Conservation (phyloP, 1,140 invertebrate genomes). For the Metopolophium dirhodum region DNA sequence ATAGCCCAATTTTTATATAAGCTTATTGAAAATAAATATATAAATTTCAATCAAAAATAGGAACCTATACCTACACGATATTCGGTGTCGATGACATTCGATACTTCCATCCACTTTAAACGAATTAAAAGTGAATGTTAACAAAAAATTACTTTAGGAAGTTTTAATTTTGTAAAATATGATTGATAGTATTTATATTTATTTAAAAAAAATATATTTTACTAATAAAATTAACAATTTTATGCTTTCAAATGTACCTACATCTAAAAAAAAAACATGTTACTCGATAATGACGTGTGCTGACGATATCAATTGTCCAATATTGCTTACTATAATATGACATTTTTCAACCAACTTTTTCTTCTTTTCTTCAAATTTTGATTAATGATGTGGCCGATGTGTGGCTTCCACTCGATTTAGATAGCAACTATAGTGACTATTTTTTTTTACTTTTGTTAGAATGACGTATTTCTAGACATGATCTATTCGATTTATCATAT, state of each 20-base stretch:
- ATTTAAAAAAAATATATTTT: neutral
- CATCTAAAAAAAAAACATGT: neutral
- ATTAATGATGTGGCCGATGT: neutral
- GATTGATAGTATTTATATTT: neutral
- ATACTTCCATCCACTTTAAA: too few species aligned
- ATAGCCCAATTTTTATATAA: too few species aligned
- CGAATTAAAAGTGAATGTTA: too few species aligned
- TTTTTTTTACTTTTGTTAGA: neutral
- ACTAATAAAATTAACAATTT: neutral
- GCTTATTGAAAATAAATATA: too few species aligned
- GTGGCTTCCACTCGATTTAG: conserved; percentile 13
- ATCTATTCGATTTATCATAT: conserved; percentile 31
- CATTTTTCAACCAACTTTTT: neutral
- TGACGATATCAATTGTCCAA: conserved; percentile 19
- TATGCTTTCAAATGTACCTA: neutral
- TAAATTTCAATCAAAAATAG: too few species aligned
- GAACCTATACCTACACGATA: too few species aligned
- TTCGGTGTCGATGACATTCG: too few species aligned
- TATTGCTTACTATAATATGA: neutral
- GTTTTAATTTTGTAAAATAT: neutral
- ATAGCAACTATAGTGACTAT: neutral
- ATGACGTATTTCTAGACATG: conserved; percentile 12
- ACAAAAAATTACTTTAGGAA: neutral
- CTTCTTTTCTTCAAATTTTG: neutral
- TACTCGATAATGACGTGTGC: neutral